phyloP scores from a whole-genome alignment of 2,888 invertebrate genomes.

The Pomacea canaliculata region DNA sequence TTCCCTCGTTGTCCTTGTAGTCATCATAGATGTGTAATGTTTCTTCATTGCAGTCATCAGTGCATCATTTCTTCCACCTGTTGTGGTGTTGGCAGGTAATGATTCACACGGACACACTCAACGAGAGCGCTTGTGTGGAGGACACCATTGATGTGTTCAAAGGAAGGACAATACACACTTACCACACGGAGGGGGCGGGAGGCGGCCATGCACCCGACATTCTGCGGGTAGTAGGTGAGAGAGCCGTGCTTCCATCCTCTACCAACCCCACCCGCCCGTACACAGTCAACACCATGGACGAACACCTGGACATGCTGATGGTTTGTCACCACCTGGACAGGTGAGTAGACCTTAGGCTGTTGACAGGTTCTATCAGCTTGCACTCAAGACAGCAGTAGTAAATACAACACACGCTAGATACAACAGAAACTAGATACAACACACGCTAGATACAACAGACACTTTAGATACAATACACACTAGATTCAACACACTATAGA shows the following conservation, averaged over 20 bases:
- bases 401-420: too few relatives aligned
- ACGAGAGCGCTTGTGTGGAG: constrained; percentile 66
- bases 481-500: too few relatives aligned
- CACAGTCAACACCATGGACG: constrained; percentile 65
- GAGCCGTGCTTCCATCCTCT: constrained; percentile 63
- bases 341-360: constrained; percentile 42
- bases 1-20: too few relatives aligned
- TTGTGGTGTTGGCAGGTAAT: constrained; percentile 47
- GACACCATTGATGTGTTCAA: constrained; percentile 60
- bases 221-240: constrained; percentile 52
- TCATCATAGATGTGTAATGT: too few relatives aligned
- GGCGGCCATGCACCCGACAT: constrained; percentile 67
- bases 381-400: too few relatives aligned
- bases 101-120: constrained; percentile 67
- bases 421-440: too few relatives aligned
- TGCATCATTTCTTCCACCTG: too few relatives aligned
- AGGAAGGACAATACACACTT: constrained; percentile 64
- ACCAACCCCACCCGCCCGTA: constrained; percentile 67
- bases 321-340: constrained; percentile 67
- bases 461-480: too few relatives aligned
- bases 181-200: constrained; percentile 67
- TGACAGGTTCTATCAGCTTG: too few relatives aligned
- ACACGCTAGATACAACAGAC: too few relatives aligned
- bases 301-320: constrained; percentile 67
- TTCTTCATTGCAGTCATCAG: too few relatives aligned